These are phyloP conservation scores for Muricea muricata DNA, from an alignment of 92 coral and sea anemone species.

Conservation along the genomic window DNA sequence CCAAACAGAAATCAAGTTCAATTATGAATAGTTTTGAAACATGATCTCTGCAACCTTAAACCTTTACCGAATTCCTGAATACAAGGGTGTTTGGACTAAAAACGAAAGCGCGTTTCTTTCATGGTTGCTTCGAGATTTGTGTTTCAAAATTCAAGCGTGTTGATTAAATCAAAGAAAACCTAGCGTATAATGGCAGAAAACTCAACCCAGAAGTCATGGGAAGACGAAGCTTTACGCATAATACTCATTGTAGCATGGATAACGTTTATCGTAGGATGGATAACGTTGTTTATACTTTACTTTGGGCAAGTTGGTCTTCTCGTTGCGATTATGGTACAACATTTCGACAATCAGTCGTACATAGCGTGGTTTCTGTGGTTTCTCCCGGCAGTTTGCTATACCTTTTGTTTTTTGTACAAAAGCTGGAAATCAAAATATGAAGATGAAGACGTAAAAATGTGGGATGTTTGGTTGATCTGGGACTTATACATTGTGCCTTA, in stretches of 20 bases:
- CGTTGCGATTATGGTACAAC: not conserved
- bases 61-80: not conserved
- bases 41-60: not conserved
- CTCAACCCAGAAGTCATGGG: not conserved
- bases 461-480: not conserved
- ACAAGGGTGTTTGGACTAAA: too few relatives aligned
- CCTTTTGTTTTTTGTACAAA: too few relatives aligned
- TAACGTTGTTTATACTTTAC: not conserved
- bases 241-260: too few relatives aligned
- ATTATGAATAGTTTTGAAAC: too few relatives aligned
- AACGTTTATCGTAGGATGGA: not conserved
- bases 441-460: not conserved
- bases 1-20: too few relatives aligned
- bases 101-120: too few relatives aligned
- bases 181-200: not conserved
- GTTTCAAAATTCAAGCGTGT: not conserved
- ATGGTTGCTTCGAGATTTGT: not conserved
- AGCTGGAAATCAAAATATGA: too few relatives aligned
- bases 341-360: not conserved
- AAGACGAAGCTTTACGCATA: too few relatives aligned
- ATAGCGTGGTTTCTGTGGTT: not conserved
- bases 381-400: not conserved
- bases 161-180: not conserved
- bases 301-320: slow-evolving; percentile 10
- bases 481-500: not conserved